phyloP scores from a whole-genome alignment of 2,113 vertebrate genomes.

The Drymodes brunneopygia region DNA sequence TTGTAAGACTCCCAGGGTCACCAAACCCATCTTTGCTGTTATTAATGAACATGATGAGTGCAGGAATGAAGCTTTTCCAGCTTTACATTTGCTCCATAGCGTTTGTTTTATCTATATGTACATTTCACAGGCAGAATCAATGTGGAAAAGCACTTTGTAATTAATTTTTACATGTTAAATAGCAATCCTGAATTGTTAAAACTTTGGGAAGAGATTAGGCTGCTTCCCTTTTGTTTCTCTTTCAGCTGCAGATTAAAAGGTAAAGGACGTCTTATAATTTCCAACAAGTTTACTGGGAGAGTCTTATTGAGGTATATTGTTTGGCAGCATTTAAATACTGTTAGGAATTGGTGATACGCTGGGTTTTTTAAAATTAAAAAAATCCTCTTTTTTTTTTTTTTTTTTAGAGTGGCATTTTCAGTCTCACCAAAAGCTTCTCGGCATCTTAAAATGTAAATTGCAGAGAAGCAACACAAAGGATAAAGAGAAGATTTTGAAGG shows the following conservation, averaged over 20 bases:
- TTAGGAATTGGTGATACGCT: not conserved
- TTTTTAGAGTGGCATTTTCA: constrained; percentile 70
- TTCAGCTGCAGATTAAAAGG: constrained; percentile 10
- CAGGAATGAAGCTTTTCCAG: not conserved
- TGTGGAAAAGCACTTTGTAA: not conserved
- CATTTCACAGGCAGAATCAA: not conserved
- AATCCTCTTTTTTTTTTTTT: too few relatives aligned
- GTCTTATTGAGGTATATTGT: not conserved
- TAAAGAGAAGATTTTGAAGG: constrained; percentile 83
- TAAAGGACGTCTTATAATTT: constrained; percentile 17
- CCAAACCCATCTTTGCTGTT: not conserved
- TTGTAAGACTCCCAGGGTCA: not conserved
- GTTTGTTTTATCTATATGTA: not conserved
- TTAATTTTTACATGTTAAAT: constrained; percentile 35
- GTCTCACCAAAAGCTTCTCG: constrained; percentile 68
- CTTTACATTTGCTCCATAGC: not conserved
- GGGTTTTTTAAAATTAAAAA: constrained; percentile 53
- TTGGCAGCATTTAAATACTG: constrained; percentile 42
- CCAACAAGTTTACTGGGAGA: constrained; percentile 47
- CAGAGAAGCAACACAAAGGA: constrained; percentile 79
- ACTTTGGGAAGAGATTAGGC: not conserved
- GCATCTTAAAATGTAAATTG: constrained; percentile 85
- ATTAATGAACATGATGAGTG: not conserved
- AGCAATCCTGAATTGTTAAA: constrained; percentile 3
- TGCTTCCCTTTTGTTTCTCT: not conserved